A percentile compares a stretch with the other conserved stretches of the same genome.
phyloP scores from a whole-genome alignment of 2,797 vertebrate species.

The Pseudomugil gertrudae region DNA sequence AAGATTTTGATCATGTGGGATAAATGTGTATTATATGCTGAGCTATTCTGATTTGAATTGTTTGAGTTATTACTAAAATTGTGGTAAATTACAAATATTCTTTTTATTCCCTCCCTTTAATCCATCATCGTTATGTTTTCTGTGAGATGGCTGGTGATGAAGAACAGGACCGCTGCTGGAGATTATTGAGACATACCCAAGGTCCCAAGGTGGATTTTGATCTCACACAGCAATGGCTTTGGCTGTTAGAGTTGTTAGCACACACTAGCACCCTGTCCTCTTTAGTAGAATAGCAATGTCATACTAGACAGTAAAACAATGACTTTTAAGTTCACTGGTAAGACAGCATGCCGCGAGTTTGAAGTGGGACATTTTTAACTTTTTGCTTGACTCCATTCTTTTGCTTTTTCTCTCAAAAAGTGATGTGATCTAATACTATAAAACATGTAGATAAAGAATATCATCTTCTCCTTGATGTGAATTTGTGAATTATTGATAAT shows the following conservation, averaged over 20 bases:
- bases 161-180: slow-evolving; percentile 43
- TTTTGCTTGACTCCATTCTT: slow-evolving; percentile 45
- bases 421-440: slow-evolving; percentile 80
- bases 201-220: slow-evolving; percentile 51
- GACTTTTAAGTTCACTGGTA: slow-evolving; percentile 72
- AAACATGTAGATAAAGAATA: slow-evolving; percentile 78
- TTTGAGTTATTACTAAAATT: slow-evolving; percentile 17
- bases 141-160: slow-evolving; percentile 58
- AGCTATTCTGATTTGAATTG: slow-evolving; percentile 36
- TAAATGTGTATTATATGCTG: slow-evolving; percentile 40
- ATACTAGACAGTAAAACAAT: slow-evolving; percentile 70
- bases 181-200: slow-evolving; percentile 9
- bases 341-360: slow-evolving; percentile 73
- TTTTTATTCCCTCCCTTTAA: slow-evolving; percentile 59
- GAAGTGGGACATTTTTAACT: slow-evolving; percentile 62
- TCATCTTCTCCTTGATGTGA: slow-evolving; percentile 70
- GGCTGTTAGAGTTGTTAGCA: slow-evolving; percentile 22
- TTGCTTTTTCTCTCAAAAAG: slow-evolving; percentile 65
- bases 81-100: slow-evolving; percentile 29
- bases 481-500: slow-evolving; percentile 73
- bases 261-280: slow-evolving; percentile 40
- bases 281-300: slow-evolving; percentile 59
- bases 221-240: slow-evolving; percentile 46
- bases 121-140: slow-evolving; percentile 36
- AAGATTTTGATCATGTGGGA: slow-evolving; percentile 28